Conservation (phyloP, 2,888 invertebrate genomes). For the Cordylochernes scorpioides region DNA sequence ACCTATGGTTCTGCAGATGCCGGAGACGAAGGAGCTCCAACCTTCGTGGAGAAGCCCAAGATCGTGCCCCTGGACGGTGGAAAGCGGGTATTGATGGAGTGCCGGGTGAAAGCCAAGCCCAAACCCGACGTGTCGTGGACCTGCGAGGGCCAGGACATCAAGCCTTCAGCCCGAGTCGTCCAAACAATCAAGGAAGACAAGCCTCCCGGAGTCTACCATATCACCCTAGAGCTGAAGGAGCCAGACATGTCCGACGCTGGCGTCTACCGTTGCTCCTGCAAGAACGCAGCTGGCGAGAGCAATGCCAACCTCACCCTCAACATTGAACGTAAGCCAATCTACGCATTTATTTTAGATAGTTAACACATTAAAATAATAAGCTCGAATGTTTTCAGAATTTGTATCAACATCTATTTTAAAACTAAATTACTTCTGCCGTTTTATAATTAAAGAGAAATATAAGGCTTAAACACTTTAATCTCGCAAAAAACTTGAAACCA, state of each 20-base stretch:
- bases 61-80: slow-evolving; percentile 95
- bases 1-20: too few relatives aligned
- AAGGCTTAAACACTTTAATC: too few relatives aligned
- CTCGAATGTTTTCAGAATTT: too few relatives aligned
- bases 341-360: too few relatives aligned
- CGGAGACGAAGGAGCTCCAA: slow-evolving; percentile 36
- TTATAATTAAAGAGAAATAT: too few relatives aligned
- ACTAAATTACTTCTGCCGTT: too few relatives aligned
- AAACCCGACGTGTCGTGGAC: slow-evolving; percentile 34
- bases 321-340: slow-evolving; percentile 55
- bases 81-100: slow-evolving; percentile 86
- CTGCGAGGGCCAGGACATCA: slow-evolving; percentile 10
- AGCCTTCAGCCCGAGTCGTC: slow-evolving; percentile 26
- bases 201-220: slow-evolving; percentile 60
- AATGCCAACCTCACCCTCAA: slow-evolving; percentile 90
- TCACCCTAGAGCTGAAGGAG: slow-evolving; percentile 56
- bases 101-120: slow-evolving; percentile 64
- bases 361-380: too few relatives aligned
- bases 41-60: slow-evolving; percentile 90
- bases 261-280: slow-evolving; percentile 88
- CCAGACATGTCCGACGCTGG: slow-evolving; percentile 88
- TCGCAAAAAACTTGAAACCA: too few relatives aligned
- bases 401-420: too few relatives aligned
- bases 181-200: slow-evolving; percentile 54
- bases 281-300: slow-evolving; percentile 79